These are phyloP conservation scores for Mormyrus lacerda DNA, from an alignment of 2,113 vertebrate species.

Conservation along the genomic window DNA sequence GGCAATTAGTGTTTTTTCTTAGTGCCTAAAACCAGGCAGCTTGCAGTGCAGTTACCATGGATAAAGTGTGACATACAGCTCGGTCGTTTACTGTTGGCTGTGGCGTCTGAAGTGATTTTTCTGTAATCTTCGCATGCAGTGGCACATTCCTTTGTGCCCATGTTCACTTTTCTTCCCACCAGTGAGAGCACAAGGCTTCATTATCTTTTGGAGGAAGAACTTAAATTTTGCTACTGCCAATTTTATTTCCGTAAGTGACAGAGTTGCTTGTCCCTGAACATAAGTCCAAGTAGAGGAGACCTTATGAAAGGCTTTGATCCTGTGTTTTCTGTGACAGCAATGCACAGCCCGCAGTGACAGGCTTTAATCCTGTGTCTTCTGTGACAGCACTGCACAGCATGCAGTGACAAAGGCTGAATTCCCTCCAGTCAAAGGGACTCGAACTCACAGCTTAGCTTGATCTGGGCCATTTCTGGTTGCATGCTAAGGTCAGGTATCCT, in stretches of 20 bases:
- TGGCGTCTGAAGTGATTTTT: background rate
- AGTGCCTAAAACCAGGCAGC: background rate
- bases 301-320: background rate
- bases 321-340: background rate
- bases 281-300: background rate
- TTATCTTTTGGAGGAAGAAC: background rate
- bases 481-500: constrained; percentile 69
- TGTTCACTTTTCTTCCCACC: background rate
- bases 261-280: background rate
- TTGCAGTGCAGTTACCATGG: background rate
- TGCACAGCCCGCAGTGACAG: background rate
- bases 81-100: background rate
- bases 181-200: background rate
- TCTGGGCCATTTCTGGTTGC: background rate
- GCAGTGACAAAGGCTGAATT: background rate
- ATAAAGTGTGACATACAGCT: background rate
- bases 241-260: background rate
- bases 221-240: background rate
- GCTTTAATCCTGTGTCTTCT: too few relatives aligned
- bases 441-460: background rate
- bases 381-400: too few relatives aligned
- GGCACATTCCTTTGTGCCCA: background rate
- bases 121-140: background rate
- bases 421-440: background rate
- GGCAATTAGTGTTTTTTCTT: background rate